These are phyloP conservation scores for Drosophila navojoa DNA, from an alignment of 1,140 invertebrate species.

Conservation along the genomic window DNA sequence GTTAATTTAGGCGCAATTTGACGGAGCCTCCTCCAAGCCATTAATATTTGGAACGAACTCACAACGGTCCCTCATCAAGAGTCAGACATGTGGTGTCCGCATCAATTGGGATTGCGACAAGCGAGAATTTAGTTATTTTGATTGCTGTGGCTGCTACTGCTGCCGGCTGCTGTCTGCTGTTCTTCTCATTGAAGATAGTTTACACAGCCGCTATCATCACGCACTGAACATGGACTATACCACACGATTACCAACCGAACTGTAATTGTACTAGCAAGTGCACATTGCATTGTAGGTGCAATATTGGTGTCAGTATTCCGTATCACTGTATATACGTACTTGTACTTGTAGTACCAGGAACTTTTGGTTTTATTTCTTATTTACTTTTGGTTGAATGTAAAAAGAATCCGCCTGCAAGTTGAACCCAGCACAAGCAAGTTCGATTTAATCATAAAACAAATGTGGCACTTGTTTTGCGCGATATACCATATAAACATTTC, in stretches of 20 bases:
- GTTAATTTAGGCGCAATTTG: constrained; percentile 50
- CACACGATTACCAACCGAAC: neutral
- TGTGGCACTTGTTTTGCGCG: constrained; percentile 43
- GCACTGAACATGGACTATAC: neutral
- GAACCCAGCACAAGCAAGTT: constrained; percentile 28
- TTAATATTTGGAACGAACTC: constrained; percentile 48
- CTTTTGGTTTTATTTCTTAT: constrained; percentile 33
- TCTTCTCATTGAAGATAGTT: neutral
- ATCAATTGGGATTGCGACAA: neutral
- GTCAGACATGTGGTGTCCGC: constrained; percentile 38
- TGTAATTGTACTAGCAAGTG: constrained; percentile 5
- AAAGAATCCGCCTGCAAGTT: constrained; percentile 47
- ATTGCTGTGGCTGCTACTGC: neutral
- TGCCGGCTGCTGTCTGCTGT: neutral
- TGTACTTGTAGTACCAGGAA: constrained; percentile 39
- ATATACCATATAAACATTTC: constrained; percentile 14
- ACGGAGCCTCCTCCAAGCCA: constrained; percentile 20
- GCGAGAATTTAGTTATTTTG: neutral
- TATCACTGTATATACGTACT: constrained; percentile 38
- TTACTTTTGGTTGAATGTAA: constrained; percentile 60
- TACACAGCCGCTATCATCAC: neutral
- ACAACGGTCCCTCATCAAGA: neutral
- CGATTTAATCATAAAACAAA: constrained; percentile 54
- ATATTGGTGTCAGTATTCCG: constrained; percentile 15
- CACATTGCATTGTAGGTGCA: constrained; percentile 7